Conservation (phyloP, 2,113 vertebrate species). For the Grammomys dolichurus region DNA sequence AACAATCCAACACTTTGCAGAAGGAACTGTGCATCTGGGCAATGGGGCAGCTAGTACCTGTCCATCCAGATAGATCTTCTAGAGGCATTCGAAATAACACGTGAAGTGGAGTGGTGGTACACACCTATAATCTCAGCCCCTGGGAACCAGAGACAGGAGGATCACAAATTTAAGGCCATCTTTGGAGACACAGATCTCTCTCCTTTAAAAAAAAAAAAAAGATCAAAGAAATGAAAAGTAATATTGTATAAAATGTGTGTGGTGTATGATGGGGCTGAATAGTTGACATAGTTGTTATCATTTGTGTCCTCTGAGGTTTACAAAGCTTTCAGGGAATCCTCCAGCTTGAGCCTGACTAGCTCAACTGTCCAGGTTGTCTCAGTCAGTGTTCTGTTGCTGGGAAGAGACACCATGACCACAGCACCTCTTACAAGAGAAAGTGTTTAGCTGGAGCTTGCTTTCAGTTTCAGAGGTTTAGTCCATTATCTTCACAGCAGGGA, state of each 20-base stretch:
- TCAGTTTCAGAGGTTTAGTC: background rate
- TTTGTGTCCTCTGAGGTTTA: background rate
- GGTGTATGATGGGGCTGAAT: accelerated
- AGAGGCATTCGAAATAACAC: background rate
- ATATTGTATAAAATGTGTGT: background rate
- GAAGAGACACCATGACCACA: background rate
- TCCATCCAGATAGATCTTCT: background rate
- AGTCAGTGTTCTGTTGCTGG: background rate
- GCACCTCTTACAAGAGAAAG: background rate
- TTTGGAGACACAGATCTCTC: background rate
- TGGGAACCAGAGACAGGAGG: background rate
- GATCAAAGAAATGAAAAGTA: background rate
- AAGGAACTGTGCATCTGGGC: background rate
- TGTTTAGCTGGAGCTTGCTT: background rate
- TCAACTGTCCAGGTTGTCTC: background rate
- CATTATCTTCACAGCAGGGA: background rate
- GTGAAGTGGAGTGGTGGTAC: background rate
- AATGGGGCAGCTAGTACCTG: too few relatives aligned
- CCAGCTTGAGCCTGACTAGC: background rate
- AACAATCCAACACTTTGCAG: background rate
- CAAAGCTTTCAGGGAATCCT: background rate
- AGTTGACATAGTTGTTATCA: background rate
- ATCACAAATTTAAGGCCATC: background rate
- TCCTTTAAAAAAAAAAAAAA: background rate
- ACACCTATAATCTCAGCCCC: background rate